Percentiles rank a stretch among this genome's conserved stretches.
phyloP scores from a whole-genome alignment of 2,113 vertebrate species.

The Poecile atricapillus region DNA sequence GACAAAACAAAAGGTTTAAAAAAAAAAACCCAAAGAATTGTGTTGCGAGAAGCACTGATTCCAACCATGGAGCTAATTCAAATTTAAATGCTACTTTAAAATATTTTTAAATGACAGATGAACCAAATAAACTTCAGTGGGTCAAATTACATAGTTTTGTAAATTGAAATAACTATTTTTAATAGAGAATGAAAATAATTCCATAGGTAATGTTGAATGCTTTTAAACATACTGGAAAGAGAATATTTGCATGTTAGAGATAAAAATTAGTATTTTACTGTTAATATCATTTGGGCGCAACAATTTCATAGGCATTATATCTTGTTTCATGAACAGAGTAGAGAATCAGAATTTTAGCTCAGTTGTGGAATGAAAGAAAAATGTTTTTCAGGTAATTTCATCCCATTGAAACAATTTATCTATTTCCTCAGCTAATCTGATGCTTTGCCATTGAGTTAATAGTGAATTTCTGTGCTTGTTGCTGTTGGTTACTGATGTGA shows the following conservation, averaged over 20 bases:
- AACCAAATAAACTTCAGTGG: not conserved
- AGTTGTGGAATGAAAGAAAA: not conserved
- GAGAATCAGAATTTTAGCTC: constrained; percentile 30
- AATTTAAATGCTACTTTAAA: not conserved
- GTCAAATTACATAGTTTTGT: not conserved
- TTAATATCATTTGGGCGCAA: not conserved
- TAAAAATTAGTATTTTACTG: not conserved
- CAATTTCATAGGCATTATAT: constrained; percentile 9
- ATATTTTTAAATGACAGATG: not conserved
- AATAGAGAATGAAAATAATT: not conserved
- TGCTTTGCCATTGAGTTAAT: not conserved
- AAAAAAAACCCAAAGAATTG: not conserved
- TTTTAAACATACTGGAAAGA: not conserved
- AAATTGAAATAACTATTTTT: not conserved
- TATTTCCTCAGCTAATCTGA: not conserved
- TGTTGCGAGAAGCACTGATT: not conserved
- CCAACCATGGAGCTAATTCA: not conserved
- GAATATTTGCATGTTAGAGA: not conserved
- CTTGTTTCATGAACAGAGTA: not conserved
- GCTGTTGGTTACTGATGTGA: not conserved
- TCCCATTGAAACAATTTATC: not conserved
- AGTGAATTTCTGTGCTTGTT: not conserved
- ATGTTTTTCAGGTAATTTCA: not conserved
- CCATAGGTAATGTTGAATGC: not conserved
- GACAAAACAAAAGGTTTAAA: not conserved